Percentiles rank a stretch among this genome's conserved stretches.
Conservation (phyloP, 2,888 invertebrate species). For the Noctuana brunneofusca region DNA sequence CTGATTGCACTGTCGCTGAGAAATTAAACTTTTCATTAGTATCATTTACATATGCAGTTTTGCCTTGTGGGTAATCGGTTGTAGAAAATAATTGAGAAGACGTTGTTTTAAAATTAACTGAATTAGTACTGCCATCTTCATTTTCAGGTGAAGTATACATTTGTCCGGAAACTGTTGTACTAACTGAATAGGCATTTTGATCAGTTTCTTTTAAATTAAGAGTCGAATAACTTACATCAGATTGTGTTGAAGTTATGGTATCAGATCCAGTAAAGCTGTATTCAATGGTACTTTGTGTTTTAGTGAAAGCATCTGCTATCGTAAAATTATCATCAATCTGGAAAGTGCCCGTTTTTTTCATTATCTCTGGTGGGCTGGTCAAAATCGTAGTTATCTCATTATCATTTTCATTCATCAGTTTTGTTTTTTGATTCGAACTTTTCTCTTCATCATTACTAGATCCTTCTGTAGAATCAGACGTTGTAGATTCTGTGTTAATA, state of each 20-base stretch:
- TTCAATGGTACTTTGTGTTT: background rate
- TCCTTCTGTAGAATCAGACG: background rate
- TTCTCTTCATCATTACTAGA: background rate
- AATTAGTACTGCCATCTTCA: background rate
- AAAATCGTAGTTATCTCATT: background rate
- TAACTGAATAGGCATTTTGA: background rate
- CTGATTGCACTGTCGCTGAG: background rate
- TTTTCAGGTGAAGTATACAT: background rate
- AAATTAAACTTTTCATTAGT: background rate
- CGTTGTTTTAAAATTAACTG: background rate
- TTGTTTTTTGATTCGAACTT: background rate
- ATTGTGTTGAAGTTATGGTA: background rate
- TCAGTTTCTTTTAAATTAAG: background rate
- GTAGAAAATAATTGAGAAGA: background rate
- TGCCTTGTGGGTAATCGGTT: background rate
- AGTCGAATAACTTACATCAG: background rate
- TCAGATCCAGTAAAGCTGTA: background rate
- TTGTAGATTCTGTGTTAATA: background rate
- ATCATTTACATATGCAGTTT: background rate
- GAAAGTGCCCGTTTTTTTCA: too few relatives aligned
- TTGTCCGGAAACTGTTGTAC: background rate
- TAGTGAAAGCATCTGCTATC: background rate
- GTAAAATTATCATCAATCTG: background rate
- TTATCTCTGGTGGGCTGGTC: too few relatives aligned
- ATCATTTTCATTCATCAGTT: background rate